Conservation (phyloP, 2,113 vertebrate species). For the Silurus asotus region DNA sequence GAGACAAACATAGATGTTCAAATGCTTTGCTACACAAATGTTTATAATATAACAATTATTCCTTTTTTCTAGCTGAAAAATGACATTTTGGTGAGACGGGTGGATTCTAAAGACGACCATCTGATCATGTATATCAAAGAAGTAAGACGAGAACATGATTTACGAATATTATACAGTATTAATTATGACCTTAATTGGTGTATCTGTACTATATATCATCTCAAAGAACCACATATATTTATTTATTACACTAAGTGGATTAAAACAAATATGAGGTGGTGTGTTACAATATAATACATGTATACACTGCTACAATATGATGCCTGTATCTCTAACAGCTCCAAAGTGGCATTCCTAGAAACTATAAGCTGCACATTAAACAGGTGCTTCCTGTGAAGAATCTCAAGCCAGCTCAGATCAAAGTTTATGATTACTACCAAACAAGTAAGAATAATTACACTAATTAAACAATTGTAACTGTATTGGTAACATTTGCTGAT, state of each 20-base stretch:
- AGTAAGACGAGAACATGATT: constrained; percentile 53
- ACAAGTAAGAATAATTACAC: too few relatives aligned
- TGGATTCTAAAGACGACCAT: constrained; percentile 58
- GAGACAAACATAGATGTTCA: background rate
- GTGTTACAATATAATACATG: too few relatives aligned
- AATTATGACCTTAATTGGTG: background rate
- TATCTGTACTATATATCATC: background rate
- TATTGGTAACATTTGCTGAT: background rate
- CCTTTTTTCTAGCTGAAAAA: constrained; percentile 53
- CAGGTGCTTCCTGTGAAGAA: too few relatives aligned
- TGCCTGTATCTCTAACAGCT: too few relatives aligned
- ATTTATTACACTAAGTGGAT: background rate
- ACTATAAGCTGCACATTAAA: too few relatives aligned
- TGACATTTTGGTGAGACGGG: constrained; percentile 52
- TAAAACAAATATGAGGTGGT: too few relatives aligned
- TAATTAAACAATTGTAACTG: background rate
- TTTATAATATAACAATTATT: background rate
- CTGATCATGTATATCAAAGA: constrained; percentile 60
- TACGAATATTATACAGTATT: background rate
- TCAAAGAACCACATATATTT: background rate
- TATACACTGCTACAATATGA: too few relatives aligned
- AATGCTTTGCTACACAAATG: too few relatives aligned
- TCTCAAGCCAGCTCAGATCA: too few relatives aligned
- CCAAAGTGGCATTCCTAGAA: too few relatives aligned
- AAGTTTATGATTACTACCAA: too few relatives aligned